phyloP scores from a whole-genome alignment of 1,140 invertebrate genomes.

The Ditylenchus dipsaci region DNA sequence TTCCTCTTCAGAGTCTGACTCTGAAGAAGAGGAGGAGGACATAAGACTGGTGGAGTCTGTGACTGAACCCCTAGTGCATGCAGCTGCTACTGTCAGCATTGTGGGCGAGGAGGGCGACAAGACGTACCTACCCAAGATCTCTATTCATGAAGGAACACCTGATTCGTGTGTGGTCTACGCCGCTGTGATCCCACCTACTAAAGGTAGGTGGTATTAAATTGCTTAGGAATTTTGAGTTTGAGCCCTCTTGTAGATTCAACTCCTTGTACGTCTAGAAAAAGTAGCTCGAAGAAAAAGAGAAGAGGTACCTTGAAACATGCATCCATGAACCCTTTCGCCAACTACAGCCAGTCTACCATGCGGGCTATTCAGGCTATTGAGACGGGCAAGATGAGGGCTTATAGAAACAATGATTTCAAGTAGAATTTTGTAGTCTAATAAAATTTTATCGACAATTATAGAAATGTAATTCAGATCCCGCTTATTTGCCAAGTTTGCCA shows the following conservation, averaged over 20 bases:
- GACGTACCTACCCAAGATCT: slow-evolving; percentile 12
- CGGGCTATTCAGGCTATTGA: slow-evolving; percentile 45
- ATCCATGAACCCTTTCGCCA: slow-evolving; percentile 11
- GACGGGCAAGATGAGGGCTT: slow-evolving; percentile 40
- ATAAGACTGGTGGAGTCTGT: not conserved
- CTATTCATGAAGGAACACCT: slow-evolving; percentile 21
- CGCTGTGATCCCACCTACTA: not conserved
- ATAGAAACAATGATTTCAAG: slow-evolving; percentile 37
- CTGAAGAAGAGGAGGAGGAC: slow-evolving; percentile 17
- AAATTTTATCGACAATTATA: slow-evolving; percentile 8
- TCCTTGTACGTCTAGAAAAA: not conserved
- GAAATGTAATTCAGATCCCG: slow-evolving; percentile 27
- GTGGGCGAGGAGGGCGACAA: not conserved
- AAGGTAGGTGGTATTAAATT: slow-evolving; percentile 2
- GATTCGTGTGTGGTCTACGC: slow-evolving; percentile 1
- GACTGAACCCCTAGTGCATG: not conserved
- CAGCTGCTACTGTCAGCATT: slow-evolving; percentile 2
- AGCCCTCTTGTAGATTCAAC: not conserved
- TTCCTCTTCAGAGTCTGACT: slow-evolving; percentile 21
- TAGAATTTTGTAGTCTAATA: slow-evolving; percentile 10
- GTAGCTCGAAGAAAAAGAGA: not conserved
- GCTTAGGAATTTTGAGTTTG: not conserved
- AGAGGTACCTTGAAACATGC: not conserved
- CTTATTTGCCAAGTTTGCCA: slow-evolving; percentile 46
- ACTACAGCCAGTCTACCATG: slow-evolving; percentile 33